Base-by-base conservation (phyloP, 2,797 vertebrate genomes). In the Fringilla coelebs region DNA sequence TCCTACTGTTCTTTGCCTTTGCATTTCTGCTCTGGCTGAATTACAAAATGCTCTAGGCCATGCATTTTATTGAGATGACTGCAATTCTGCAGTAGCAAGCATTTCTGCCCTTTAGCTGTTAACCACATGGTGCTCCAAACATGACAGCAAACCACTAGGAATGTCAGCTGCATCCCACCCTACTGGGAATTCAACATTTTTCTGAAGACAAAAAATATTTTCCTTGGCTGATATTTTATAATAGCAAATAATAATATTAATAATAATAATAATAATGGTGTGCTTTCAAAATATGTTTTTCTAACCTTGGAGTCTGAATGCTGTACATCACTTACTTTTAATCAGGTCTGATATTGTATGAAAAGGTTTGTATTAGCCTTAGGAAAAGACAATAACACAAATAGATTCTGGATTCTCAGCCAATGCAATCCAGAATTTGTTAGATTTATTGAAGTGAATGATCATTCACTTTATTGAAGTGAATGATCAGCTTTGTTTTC, bases 201-300 rank as follows among this genome's bases (percentile, higher is more conserved):
- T 90, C 85, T 48, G n/a, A 77, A 48, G 70, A 85, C 32, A 95
- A 77, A 77, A 89, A 88, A 65, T 89, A 67, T 95, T 96, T 95
- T 25, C 48, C 21, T 94, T 94, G 85, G 73, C 73, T 66, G 36
- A 84, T 80, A 66, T 25, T 65, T 46, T 55, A 19, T 68, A 73
- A 89, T 25, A 93, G 20, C 8, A n/a, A 40, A 28, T 67, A 72
- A 89, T 51, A 88, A 54, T 55, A 65, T 54, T 25, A 92, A 66
- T 51, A 31, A 40, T 9, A 49, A 67, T 57, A 55, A 36, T 41
- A 78, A 31, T 45, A 60, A 43, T 34, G 25, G 4, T 78, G 19
- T 48, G 25, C 61, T 96, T 88, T 74, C 36, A 80, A 85, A 92
- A 63, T 76, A 31, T 36, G 10, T 63, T 96, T 96, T 88, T 70